Evolutionary conservation across 2,888 invertebrate species (phyloP), one percentile per base, ranked within the genome.

Genomic region (Crepidodera aurea): DNA sequence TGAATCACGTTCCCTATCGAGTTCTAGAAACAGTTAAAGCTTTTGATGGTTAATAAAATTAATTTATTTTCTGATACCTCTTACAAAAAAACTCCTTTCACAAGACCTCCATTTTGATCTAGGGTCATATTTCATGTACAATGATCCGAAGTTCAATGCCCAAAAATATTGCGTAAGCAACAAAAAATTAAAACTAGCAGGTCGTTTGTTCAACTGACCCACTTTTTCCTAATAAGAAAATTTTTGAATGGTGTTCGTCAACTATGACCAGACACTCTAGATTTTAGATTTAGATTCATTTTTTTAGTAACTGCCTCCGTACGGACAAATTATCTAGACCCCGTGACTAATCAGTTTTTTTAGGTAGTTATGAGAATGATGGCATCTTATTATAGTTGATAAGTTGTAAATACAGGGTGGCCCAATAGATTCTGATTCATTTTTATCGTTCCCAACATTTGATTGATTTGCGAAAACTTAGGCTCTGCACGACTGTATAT

Each of bases 241-340:
- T 32, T 10, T 32, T 10, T 32, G 7, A 32, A 10, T 32, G 10
- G 8, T 32, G 13, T 25, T 25, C 18, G 22, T 27, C 46, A 46
- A 46, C 25, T 25, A 46, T 46, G 25, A 46, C 25, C 46, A 40
- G 46, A 46, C 46, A 22, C 4, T 32, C 32, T 32, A 32, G 13
- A 25, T 25, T 8, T 12, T 32, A 32, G 13, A 13, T 13, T 1
- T 12, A 13, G 7, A 12, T 22, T 19, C 12, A 25, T n/a, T 25
- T 46, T 1, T 16, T 25, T n/a, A n/a, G n/a, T n/a, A n/a, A n/a
- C 19, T 19, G 2, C 12, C 8, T 6, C 8, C 15, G 16, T n/a
- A 37, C 5, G 22, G n/a, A n/a, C n/a, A n/a, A n/a, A n/a, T n/a
- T 22, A 37, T 10, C 37, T 37, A 37, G 37, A 37, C 37, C 8